Evolutionary conservation across 2,888 invertebrate species (phyloP), one percentile per base, ranked within the genome.

Genomic region (Coleophora deauratella): DNA sequence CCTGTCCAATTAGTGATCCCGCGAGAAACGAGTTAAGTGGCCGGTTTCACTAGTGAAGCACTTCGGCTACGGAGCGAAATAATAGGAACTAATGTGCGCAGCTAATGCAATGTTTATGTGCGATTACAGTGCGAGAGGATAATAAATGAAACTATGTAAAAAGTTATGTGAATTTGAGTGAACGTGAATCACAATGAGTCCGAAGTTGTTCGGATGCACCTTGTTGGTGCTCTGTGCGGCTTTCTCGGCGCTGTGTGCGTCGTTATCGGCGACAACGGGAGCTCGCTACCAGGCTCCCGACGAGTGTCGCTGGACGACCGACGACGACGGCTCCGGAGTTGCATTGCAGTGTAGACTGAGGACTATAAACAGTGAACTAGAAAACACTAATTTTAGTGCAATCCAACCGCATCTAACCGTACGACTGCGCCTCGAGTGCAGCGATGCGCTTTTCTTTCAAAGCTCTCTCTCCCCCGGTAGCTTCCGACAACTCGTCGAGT

Each of bases 351-450:
- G 93, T 66, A 86, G 91, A 51, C 75, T 93, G 50, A 87, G 91
- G 55, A 93, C 93, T 61, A 93, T 93, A 75, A 93, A 93, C 80
- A 92, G 92, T 75, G 93, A 93, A 81, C 77, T 93, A 66, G 93
- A 93, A 76, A 92, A 92, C 72, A 93, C 93, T 45, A 93, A 93
- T 70, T 93, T 93, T 74, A 92, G 92, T 82, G 92, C 93, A 49
- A 93, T 94, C 56, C 93, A 94, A 76, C 91, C 93, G 39, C 92
- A 93, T 67, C 91, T 93, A 56, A 94, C 94, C 38, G 92, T 92
- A 43, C 87, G 91, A 41, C 77, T 94, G 55, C 87, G 91, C 47
- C 87, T 94, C 43, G 91, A 93, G 75, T 94, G 94, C 80, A 93
- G 92, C 76, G 93, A 93, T 69, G 91, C 91, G 51, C 82, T 93